Evolutionary conservation across 2,888 invertebrate species (phyloP), one percentile per base, ranked within the genome.

Genomic region (Diarsia rubi): DNA sequence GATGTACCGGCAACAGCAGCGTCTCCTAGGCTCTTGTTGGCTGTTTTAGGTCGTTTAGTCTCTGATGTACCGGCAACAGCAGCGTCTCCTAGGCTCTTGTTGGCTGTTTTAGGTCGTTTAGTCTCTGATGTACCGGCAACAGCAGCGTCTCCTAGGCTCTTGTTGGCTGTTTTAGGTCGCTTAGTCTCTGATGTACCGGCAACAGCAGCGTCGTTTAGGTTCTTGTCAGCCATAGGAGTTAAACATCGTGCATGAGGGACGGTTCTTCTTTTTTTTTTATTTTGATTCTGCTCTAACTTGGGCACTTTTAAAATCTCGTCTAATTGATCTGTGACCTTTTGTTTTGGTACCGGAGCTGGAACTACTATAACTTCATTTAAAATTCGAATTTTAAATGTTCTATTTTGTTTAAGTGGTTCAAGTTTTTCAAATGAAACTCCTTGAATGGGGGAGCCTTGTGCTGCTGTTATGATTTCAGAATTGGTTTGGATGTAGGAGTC

Each of bases 211-310:
- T 67, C 52, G 37, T 54, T 19, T 52, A 70, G 49, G 62, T 73
- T 11, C 45, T 37, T 64, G 45, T 44, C 62, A 69, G n/a, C 63
- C 45, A 69, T 69, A 69, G 62, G 31, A 69, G 69, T 69, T 45
- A 62, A 69, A 69, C 69, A 69, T 69, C 63, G 69, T 62, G 69
- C 69, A 69, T 69, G 45, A 69, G 63, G 63, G 63, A 69, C 63
- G 63, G 45, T 69, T 45, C 31, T 69, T 31, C 31, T 60, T 8
- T 67, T 67, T 67, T 54, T 69, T 60, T 69, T 69, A n/a, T 47
- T 69, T 69, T 60, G 45, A 69, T 60, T 69, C 45, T 69, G 45
- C 69, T 69, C 60, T 60, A 59, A 45, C 59, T 69, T 59, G 59
- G 59, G 59, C 59, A 69, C 59, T 59, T 69, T 68, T 44, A 68